A percentile compares a stretch with the other conserved stretches of the same genome.
These are phyloP conservation scores for Mesitornis unicolor DNA, from an alignment of 2,113 vertebrate species.

Conservation along the genomic window DNA sequence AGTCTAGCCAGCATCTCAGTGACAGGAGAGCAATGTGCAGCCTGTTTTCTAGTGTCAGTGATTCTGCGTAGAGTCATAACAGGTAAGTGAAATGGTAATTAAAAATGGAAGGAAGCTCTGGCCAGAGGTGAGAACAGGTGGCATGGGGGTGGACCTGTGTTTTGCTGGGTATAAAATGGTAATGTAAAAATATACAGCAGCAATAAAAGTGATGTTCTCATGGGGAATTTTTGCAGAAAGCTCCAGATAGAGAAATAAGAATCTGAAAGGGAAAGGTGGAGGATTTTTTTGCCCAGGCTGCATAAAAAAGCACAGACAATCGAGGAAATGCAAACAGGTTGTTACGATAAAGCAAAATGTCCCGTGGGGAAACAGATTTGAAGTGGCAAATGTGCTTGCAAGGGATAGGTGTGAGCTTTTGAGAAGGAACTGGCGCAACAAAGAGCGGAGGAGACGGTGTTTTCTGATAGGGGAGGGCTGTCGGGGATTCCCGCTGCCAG, in stretches of 20 bases:
- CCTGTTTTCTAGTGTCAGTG: constrained; percentile 14
- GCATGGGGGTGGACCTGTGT: neutral
- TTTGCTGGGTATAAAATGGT: constrained; percentile 2
- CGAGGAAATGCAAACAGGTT: constrained; percentile 52
- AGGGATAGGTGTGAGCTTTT: constrained; percentile 50
- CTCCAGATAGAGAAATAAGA: constrained; percentile 7
- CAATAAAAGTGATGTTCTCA: neutral
- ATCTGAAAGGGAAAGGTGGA: neutral
- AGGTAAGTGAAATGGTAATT: constrained; percentile 63
- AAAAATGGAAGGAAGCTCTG: constrained; percentile 34
- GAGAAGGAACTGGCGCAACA: neutral
- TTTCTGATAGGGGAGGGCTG: constrained; percentile 49
- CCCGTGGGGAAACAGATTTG: constrained; percentile 25
- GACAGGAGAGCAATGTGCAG: constrained; percentile 37
- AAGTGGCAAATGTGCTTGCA: constrained; percentile 24
- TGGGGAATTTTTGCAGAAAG: constrained; percentile 9
- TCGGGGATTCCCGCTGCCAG: constrained; percentile 34
- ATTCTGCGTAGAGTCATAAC: constrained; percentile 55
- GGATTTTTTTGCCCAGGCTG: neutral
- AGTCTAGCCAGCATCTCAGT: constrained; percentile 65
- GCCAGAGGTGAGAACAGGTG: constrained; percentile 47
- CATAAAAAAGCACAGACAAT: neutral
- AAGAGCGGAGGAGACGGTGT: constrained; percentile 7
- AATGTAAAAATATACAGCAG: neutral
- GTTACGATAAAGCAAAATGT: constrained; percentile 34